These are phyloP conservation scores for Odocoileus virginianus DNA, from an alignment of 2,113 vertebrate genomes.

Conservation along the genomic window DNA sequence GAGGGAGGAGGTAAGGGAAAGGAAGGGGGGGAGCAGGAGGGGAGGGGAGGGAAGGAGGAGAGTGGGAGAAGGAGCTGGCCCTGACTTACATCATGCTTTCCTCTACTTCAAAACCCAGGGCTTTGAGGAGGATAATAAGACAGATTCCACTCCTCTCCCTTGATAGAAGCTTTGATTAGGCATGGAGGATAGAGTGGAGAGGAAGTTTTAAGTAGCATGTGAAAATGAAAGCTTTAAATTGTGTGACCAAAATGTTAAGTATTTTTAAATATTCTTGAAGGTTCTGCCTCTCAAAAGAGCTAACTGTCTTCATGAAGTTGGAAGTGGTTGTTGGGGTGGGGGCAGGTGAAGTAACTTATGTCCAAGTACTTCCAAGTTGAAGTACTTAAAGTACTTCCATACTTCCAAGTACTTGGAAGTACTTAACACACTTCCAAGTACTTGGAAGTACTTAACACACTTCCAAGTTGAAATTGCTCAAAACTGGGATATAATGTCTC, in stretches of 20 bases:
- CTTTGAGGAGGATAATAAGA: not conserved
- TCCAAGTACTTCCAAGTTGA: not conserved
- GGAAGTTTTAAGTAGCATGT: not conserved
- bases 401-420: not conserved
- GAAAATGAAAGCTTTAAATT: conserved; percentile 25
- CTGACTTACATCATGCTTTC: not conserved
- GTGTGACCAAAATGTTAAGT: not conserved
- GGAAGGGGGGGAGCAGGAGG: fast-evolving
- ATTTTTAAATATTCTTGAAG: not conserved
- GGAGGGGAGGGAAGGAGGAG: fast-evolving
- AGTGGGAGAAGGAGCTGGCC: not conserved
- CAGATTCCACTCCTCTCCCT: not conserved
- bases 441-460: too few species aligned
- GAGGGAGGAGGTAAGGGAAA: not conserved
- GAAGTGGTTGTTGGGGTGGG: not conserved
- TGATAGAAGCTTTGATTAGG: not conserved
- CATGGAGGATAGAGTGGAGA: not conserved
- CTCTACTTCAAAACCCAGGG: not conserved
- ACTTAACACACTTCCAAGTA: not conserved
- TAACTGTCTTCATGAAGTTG: not conserved
- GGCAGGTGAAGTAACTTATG: fast-evolving
- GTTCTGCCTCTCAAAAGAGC: not conserved
- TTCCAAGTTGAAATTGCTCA: not conserved
- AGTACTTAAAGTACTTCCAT: not conserved
- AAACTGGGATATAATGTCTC: not conserved